Conservation (phyloP, 1,140 invertebrate genomes). For the Sitophilus oryzae region DNA sequence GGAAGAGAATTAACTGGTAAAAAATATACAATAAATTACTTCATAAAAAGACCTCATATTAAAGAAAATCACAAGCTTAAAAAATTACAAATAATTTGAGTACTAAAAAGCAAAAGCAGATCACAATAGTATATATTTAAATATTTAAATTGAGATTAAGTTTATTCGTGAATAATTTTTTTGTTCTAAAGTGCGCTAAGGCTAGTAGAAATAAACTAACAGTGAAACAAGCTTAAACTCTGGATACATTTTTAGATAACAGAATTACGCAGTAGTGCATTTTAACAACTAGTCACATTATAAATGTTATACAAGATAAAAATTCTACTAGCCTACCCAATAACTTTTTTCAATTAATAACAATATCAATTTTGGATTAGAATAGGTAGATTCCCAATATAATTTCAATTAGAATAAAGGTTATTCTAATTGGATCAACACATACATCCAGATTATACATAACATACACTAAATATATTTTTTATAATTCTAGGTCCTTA, state of each 20-base stretch:
- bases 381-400: conserved; percentile 1
- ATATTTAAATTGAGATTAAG: neutral
- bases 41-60: neutral
- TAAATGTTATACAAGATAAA: too few species aligned
- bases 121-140: conserved; percentile 14
- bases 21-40: conserved; percentile 3
- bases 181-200: neutral
- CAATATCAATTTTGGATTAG: conserved; percentile 5
- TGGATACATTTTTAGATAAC: too few species aligned
- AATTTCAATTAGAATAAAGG: neutral
- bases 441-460: conserved; percentile 14
- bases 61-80: conserved; percentile 6
- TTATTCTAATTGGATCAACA: conserved; percentile 5
- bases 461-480: conserved; percentile 14
- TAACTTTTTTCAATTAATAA: neutral
- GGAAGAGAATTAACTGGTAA: conserved; percentile 10
- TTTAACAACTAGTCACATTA: too few species aligned
- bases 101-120: conserved; percentile 9
- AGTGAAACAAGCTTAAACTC: neutral
- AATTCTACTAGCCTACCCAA: neutral
- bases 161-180: neutral
- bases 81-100: neutral
- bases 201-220: neutral
- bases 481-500: conserved; percentile 23
- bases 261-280: too few species aligned